These are phyloP conservation scores for Andrena marginata DNA, from an alignment of 2,888 invertebrate genomes.

Conservation along the genomic window DNA sequence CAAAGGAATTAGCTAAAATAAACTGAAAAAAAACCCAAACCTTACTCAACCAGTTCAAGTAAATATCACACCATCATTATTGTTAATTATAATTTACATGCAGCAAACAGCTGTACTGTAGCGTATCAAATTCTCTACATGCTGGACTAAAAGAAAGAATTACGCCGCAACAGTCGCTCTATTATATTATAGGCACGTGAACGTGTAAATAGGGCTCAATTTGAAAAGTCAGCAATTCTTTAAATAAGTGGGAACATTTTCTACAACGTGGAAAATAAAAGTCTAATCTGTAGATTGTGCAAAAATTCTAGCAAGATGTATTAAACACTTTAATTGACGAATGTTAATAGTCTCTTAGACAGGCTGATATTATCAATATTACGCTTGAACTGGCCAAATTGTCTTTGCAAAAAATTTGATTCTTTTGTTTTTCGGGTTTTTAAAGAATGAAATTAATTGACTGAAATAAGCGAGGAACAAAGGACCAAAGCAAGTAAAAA, in stretches of 20 bases:
- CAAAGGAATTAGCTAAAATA: conserved; percentile 63
- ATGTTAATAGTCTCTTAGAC: conserved; percentile 40
- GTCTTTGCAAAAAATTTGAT: conserved; percentile 49
- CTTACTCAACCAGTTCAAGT: conserved; percentile 72
- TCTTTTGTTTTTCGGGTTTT: conserved; percentile 15
- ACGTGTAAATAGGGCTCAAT: conserved; percentile 27
- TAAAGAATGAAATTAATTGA: conserved; percentile 39
- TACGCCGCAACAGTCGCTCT: conserved; percentile 14
- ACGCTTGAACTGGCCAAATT: conserved; percentile 74
- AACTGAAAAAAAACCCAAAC: conserved; percentile 60
- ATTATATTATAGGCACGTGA: conserved; percentile 1
- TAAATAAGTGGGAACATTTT: conserved; percentile 11
- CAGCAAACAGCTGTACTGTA: conserved; percentile 39
- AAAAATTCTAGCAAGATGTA: neutral
- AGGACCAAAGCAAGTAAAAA: conserved; percentile 77
- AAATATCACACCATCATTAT: conserved; percentile 46
- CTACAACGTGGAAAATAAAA: conserved; percentile 15
- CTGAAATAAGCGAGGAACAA: conserved; percentile 69
- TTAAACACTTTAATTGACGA: conserved; percentile 11
- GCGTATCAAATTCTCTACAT: conserved; percentile 28
- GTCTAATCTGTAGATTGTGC: conserved; percentile 3
- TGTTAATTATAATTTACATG: conserved; percentile 48
- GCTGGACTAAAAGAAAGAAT: conserved; percentile 36
- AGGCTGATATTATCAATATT: conserved; percentile 60
- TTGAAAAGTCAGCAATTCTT: neutral